Evolutionary conservation across 2,113 vertebrate species (phyloP), one percentile per base, ranked within the genome.

Genomic region (Macrotis lagotis): DNA sequence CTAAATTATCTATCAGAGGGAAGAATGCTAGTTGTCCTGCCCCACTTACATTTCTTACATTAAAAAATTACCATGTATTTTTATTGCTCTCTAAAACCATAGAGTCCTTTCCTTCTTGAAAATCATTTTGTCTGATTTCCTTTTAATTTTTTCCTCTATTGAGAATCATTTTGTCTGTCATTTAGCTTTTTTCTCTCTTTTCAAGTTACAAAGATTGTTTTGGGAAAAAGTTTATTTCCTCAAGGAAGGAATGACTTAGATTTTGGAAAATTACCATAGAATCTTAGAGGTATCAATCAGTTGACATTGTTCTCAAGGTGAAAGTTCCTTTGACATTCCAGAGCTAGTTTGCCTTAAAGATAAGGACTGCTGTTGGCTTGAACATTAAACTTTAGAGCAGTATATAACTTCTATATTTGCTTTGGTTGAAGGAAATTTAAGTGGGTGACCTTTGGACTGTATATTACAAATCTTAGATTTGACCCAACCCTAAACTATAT

Each of bases 221-320:
- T 89, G 53, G 51, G n/a, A 94, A 92, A 31, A 50, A 22, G 25
- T 95, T 93, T 51, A 90, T 51, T 91, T 50, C 1, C 49, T 92
- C 10, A 28, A 50, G 22, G 66, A 53, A 89, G 26, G 93, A 94
- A 91, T 59, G 59, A 52, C 44, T 66, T 92, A 89, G 24, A 83
- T 93, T 96, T 95, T 66, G 89, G 94, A 66, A 48, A 91, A 90
- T 95, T 28, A 48, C 51, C 49, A 12, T 55, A 47, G 28, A 6
- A 49, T 59, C 88, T 95, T 83, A 24, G 74, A 25, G 89, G 31
- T 50, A 16, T 91, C 48, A 74, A 8, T 92, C 19, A 3, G 14
- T 89, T 47, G 51, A 53, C 22, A 31, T 9, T 44, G 91, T 91
- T 83, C 66, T 83, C 19, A 44, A n/a, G 11, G 19, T 44, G 19